phyloP scores from a whole-genome alignment of 2,888 invertebrate genomes.

The Scaptomyza parva region DNA sequence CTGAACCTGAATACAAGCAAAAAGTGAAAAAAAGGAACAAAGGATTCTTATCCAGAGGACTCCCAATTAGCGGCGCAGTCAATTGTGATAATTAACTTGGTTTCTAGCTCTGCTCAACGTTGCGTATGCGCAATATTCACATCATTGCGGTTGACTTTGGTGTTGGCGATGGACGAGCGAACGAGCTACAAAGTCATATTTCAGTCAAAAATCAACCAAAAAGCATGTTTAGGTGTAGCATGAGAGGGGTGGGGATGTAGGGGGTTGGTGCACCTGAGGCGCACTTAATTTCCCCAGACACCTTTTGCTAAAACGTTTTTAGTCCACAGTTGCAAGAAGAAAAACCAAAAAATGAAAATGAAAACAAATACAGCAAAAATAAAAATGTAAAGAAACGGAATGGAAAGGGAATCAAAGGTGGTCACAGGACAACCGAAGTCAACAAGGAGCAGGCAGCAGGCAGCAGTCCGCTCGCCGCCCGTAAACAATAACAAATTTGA shows the following conservation, averaged over 20 bases:
- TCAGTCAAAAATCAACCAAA: conserved; percentile 64
- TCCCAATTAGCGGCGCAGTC: conserved; percentile 68
- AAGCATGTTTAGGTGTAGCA: conserved; percentile 2
- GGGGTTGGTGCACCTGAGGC: conserved; percentile 58
- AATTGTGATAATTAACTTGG: conserved; percentile 65
- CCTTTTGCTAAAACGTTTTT: conserved; percentile 49
- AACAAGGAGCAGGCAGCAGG: conserved; percentile 21
- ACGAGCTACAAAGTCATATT: conserved; percentile 56
- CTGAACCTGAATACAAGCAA: neutral
- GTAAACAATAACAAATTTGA: conserved; percentile 72
- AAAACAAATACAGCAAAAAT: conserved; percentile 38
- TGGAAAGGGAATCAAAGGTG: conserved; percentile 18
- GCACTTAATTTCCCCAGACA: conserved; percentile 74
- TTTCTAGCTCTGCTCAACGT: conserved; percentile 53
- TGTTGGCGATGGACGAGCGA: too few relatives aligned
- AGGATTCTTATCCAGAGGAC: conserved; percentile 19
- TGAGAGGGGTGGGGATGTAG: neutral
- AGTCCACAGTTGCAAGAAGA: conserved; percentile 30
- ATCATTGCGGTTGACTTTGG: conserved; percentile 48
- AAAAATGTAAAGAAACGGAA: neutral
- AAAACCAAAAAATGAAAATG: conserved; percentile 39
- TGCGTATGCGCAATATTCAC: conserved; percentile 70
- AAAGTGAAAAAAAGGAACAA: conserved; percentile 15
- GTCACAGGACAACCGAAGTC: conserved; percentile 33
- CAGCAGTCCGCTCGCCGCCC: too few relatives aligned